These are phyloP conservation scores for Drosophila teissieri DNA, from an alignment of 1,140 invertebrate species.

Conservation along the genomic window DNA sequence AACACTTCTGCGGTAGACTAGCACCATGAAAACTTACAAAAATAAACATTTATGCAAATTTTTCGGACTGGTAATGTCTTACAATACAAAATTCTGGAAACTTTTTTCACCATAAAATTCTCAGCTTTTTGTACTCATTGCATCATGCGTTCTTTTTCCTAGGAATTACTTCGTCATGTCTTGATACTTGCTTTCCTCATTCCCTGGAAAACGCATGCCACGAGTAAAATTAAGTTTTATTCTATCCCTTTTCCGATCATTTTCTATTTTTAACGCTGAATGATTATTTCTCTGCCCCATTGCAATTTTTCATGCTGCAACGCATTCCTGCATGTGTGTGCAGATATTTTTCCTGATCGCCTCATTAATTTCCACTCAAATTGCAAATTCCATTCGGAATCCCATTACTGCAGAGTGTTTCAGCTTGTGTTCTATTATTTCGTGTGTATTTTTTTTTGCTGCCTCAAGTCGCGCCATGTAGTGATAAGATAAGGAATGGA, in stretches of 20 bases:
- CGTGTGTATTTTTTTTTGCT: constrained; percentile 7
- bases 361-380: constrained; percentile 30
- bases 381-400: constrained; percentile 42
- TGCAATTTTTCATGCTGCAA: constrained; percentile 27
- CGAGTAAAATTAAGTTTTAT: constrained; percentile 7
- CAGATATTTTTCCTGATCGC: constrained; percentile 29
- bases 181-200: constrained; percentile 5
- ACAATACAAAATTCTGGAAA: background rate
- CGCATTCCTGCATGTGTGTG: constrained; percentile 9
- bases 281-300: constrained; percentile 5
- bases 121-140: background rate
- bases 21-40: background rate
- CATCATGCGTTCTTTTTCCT: background rate
- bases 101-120: background rate
- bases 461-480: constrained; percentile 13
- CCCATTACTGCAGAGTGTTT: constrained; percentile 25
- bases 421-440: constrained; percentile 3
- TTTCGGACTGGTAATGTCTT: background rate
- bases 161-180: constrained; percentile 14
- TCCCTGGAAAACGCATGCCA: constrained; percentile 7
- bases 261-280: constrained; percentile 31
- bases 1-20: background rate
- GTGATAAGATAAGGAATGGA: constrained; percentile 38
- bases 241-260: constrained; percentile 14
- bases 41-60: background rate